Percentiles rank a stretch among this genome's conserved stretches.
Conservation (phyloP, 1,140 invertebrate genomes). For the Artemia franciscana region DNA sequence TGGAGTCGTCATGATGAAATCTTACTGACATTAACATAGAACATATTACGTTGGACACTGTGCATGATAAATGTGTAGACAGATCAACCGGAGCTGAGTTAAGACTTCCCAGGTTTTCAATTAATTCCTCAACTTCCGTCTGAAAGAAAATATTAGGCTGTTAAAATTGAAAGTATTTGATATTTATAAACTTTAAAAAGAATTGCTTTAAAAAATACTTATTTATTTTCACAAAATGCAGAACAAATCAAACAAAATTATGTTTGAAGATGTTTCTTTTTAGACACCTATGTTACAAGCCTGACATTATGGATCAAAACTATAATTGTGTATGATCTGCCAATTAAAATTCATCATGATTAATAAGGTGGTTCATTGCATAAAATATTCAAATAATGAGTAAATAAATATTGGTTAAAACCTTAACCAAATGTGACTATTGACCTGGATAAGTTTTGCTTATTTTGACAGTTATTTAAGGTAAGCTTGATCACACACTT, state of each 20-base stretch:
- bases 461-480: too few species aligned
- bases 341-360: neutral
- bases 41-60: slow-evolving; percentile 76
- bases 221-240: neutral
- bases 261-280: too few species aligned
- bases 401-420: neutral
- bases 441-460: too few species aligned
- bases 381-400: neutral
- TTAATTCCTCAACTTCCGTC: slow-evolving; percentile 49
- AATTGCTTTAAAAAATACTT: neutral
- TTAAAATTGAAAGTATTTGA: neutral
- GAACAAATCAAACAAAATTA: neutral
- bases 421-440: too few species aligned
- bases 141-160: slow-evolving; percentile 19
- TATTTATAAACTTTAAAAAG: neutral
- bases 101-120: slow-evolving; percentile 31
- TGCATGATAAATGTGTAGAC: slow-evolving; percentile 42
- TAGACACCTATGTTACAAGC: too few species aligned
- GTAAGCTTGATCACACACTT: too few species aligned
- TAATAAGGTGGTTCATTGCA: neutral
- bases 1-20: slow-evolving; percentile 45
- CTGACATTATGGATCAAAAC: neutral
- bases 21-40: slow-evolving; percentile 66
- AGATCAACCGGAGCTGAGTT: slow-evolving; percentile 38
- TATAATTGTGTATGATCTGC: neutral